Conservation (phyloP, 2,888 invertebrate species). For the Dryomyza anilis region DNA sequence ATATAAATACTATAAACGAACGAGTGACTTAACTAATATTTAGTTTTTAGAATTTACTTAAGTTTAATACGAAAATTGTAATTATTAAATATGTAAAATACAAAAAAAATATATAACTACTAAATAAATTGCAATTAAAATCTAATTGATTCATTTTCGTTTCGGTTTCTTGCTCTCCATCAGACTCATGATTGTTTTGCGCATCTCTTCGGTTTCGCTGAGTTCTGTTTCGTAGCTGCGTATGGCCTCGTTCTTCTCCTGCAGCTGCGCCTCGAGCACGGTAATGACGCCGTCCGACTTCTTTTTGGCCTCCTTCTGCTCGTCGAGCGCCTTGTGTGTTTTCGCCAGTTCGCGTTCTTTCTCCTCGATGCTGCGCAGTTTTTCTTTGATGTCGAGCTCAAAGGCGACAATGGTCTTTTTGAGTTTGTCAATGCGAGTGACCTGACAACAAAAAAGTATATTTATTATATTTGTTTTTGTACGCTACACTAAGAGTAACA, state of each 20-base stretch:
- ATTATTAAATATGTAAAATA: conserved; percentile 24
- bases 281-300: conserved; percentile 57
- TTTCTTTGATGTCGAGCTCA: conserved; percentile 55
- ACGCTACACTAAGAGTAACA: too few relatives aligned
- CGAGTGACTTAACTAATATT: conserved; percentile 37
- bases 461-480: neutral
- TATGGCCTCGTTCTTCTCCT: conserved; percentile 57
- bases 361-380: conserved; percentile 51
- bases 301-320: conserved; percentile 54
- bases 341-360: conserved; percentile 53
- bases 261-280: conserved; percentile 54
- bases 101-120: conserved; percentile 6
- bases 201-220: conserved; percentile 58
- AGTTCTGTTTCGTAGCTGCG: conserved; percentile 54
- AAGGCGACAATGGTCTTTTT: conserved; percentile 55
- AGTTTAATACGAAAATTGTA: conserved; percentile 12
- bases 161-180: conserved; percentile 61
- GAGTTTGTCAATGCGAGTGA: conserved; percentile 53
- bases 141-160: conserved; percentile 11
- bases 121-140: neutral
- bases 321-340: conserved; percentile 53
- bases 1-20: too few relatives aligned
- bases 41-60: conserved; percentile 27
- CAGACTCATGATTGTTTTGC: conserved; percentile 58
- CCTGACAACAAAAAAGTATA: conserved; percentile 31